A percentile compares a stretch with the other conserved stretches of the same genome.
These are phyloP conservation scores for Podarcis lilfordi DNA, from an alignment of 2,797 vertebrate genomes.

Conservation along the genomic window DNA sequence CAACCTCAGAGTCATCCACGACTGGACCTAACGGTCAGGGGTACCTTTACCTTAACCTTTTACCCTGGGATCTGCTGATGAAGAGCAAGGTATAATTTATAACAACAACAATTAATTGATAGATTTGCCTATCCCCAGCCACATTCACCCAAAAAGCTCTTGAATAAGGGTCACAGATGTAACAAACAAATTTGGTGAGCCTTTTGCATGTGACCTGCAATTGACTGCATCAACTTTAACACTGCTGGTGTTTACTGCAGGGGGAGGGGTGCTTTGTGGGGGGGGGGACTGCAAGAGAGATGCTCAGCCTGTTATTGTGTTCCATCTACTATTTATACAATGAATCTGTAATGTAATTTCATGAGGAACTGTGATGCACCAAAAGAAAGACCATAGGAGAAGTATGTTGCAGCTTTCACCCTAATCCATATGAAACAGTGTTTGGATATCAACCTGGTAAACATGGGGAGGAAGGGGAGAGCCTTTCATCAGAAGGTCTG, in stretches of 20 bases:
- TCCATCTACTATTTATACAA: constrained; percentile 77
- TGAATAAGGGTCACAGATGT: neutral
- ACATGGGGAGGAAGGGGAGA: constrained; percentile 57
- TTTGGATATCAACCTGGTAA: constrained; percentile 73
- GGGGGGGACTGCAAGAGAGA: neutral
- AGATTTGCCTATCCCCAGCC: too few species aligned
- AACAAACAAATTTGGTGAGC: constrained; percentile 49
- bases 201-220: constrained; percentile 52
- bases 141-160: too few species aligned
- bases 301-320: constrained; percentile 68
- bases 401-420: constrained; percentile 54
- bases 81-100: too few species aligned
- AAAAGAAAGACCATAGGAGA: constrained; percentile 52
- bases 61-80: too few species aligned
- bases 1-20: too few species aligned
- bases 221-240: constrained; percentile 48
- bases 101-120: too few species aligned
- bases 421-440: constrained; percentile 82
- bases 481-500: constrained; percentile 57
- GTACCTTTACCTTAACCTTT: too few species aligned
- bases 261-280: neutral
- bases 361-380: constrained; percentile 76
- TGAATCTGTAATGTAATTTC: constrained; percentile 86
- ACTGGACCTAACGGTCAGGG: too few species aligned
- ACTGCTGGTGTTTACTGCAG: constrained; percentile 37